These are phyloP conservation scores for Periphyllus acericola DNA, from an alignment of 2,888 invertebrate species.

Conservation along the genomic window DNA sequence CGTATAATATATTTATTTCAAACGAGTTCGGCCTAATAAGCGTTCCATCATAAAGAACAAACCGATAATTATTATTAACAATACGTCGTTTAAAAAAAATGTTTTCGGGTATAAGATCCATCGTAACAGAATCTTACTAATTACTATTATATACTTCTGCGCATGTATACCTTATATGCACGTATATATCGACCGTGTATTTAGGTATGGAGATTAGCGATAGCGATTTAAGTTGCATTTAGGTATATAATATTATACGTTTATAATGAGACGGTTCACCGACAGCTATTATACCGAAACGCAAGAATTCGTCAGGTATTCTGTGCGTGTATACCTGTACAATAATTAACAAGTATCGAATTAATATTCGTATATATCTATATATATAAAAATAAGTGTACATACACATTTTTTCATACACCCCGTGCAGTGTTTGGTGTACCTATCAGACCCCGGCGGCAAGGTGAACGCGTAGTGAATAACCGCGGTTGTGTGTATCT, in stretches of 20 bases:
- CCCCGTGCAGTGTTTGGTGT: neutral
- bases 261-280: neutral
- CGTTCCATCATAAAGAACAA: neutral
- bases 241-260: neutral
- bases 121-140: neutral
- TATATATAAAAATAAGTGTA: too few relatives aligned
- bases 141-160: neutral
- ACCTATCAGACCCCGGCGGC: constrained; percentile 11
- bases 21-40: neutral
- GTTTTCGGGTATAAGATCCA: neutral
- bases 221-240: too few relatives aligned
- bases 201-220: too few relatives aligned
- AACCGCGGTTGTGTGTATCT: neutral
- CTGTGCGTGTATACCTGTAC: too few relatives aligned
- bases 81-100: neutral
- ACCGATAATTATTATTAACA: neutral
- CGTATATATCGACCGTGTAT: too few relatives aligned
- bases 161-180: too few relatives aligned
- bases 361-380: neutral
- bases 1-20: neutral
- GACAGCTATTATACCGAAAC: neutral
- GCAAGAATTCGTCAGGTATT: neutral
- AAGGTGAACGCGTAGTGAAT: constrained; percentile 22
- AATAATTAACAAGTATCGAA: constrained; percentile 27
- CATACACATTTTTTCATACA: too few relatives aligned